phyloP scores from a whole-genome alignment of 2,888 invertebrate species.

The Drosophila tripunctata region DNA sequence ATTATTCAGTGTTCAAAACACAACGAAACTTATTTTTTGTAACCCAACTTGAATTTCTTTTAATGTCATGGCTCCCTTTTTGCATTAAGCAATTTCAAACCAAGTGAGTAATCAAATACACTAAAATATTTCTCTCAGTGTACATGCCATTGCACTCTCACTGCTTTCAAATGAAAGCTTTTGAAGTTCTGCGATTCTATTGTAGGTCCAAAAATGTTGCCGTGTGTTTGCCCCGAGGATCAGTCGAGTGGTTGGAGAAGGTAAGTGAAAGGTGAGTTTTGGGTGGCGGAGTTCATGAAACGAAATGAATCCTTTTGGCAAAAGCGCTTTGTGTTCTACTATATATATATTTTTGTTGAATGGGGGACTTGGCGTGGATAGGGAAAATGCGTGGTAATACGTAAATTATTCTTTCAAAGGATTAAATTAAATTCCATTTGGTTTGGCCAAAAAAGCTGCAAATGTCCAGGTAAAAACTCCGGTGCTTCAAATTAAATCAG shows the following conservation, averaged over 20 bases:
- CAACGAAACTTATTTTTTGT: too few relatives aligned
- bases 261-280: not conserved
- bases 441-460: constrained; percentile 36
- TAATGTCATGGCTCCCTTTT: too few relatives aligned
- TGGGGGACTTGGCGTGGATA: not conserved
- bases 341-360: constrained; percentile 38
- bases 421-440: constrained; percentile 73
- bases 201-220: constrained; percentile 27
- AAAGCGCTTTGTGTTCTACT: constrained; percentile 51
- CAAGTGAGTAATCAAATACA: too few relatives aligned
- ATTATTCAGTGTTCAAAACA: too few relatives aligned
- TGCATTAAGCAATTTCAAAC: too few relatives aligned
- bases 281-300: constrained; percentile 6
- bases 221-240: constrained; percentile 1
- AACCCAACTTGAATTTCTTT: too few relatives aligned
- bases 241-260: not conserved
- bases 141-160: too few relatives aligned
- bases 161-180: constrained; percentile 59
- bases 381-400: constrained; percentile 18
- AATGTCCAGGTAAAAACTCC: constrained; percentile 46
- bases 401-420: constrained; percentile 65
- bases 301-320: constrained; percentile 31
- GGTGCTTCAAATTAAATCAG: constrained; percentile 60
- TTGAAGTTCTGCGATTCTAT: constrained; percentile 53
- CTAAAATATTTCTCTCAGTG: too few relatives aligned